Percentiles rank a stretch among this genome's conserved stretches.
Conservation (phyloP, 1,140 invertebrate species). For the Plodia interpunctella region DNA sequence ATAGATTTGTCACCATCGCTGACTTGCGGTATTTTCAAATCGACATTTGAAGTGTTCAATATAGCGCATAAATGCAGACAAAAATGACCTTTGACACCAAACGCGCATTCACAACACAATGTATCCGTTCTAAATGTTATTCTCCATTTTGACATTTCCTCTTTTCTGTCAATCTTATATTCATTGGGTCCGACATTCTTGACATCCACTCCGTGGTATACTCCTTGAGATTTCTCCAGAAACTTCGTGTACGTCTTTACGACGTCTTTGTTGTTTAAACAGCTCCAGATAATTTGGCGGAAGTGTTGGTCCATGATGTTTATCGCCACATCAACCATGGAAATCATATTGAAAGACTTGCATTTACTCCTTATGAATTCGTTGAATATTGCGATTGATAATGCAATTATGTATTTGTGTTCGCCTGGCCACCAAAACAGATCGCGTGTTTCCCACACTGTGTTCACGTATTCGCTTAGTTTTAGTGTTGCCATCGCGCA, state of each 20-base stretch:
- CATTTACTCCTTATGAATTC: slow-evolving; percentile 23
- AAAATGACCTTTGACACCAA: slow-evolving; percentile 15
- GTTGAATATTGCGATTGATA: slow-evolving; percentile 14
- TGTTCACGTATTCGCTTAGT: slow-evolving; percentile 3
- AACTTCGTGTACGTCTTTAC: slow-evolving; percentile 12
- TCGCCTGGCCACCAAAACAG: slow-evolving; percentile 9
- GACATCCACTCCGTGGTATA: slow-evolving; percentile 4
- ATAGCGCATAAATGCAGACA: slow-evolving; percentile 20
- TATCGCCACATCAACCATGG: slow-evolving; percentile 21
- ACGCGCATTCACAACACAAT: slow-evolving; percentile 20
- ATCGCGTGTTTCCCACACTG: slow-evolving; percentile 12
- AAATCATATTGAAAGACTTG: slow-evolving; percentile 15
- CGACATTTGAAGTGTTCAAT: slow-evolving; percentile 9
- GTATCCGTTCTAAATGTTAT: slow-evolving; percentile 20
- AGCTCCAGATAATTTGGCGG: not conserved
- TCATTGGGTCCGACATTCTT: slow-evolving; percentile 8
- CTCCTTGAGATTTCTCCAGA: not conserved
- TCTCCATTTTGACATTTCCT: not conserved
- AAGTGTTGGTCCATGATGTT: slow-evolving; percentile 21
- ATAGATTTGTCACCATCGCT: slow-evolving; percentile 14
- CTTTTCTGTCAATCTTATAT: slow-evolving; percentile 9
- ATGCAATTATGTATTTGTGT: slow-evolving; percentile 3
- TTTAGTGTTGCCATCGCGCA: not conserved
- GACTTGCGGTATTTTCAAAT: slow-evolving; percentile 5
- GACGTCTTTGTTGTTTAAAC: not conserved